phyloP scores from a whole-genome alignment of 2,113 vertebrate species.

The Motacilla tschutschensis region DNA sequence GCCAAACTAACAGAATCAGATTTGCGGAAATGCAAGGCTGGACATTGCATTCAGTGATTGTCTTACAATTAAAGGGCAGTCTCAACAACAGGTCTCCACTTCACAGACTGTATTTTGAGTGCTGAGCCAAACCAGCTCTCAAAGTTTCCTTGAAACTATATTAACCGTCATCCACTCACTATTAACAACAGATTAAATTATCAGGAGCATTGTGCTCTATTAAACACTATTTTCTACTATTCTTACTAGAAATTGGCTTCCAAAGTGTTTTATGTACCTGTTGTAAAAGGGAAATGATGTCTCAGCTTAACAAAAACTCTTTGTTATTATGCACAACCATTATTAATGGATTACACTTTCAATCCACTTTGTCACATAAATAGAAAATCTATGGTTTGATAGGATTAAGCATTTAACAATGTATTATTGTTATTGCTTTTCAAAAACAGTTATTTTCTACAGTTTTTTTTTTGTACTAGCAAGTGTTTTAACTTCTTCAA shows the following conservation, averaged over 20 bases:
- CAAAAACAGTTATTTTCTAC: slow-evolving; percentile 22
- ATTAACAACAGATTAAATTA: slow-evolving; percentile 13
- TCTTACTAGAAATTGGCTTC: slow-evolving; percentile 20
- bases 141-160: slow-evolving; percentile 4
- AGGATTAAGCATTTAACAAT: slow-evolving; percentile 28
- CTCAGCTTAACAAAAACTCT: slow-evolving; percentile 22
- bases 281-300: slow-evolving; percentile 4
- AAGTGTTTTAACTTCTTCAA: slow-evolving; percentile 3
- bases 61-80: background rate
- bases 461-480: background rate
- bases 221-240: slow-evolving; percentile 9
- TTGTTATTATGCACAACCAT: slow-evolving; percentile 6
- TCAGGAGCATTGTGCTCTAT: background rate
- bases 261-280: slow-evolving; percentile 30
- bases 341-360: slow-evolving; percentile 25
- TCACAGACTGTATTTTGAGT: background rate
- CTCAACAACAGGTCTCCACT: background rate
- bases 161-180: background rate
- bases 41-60: background rate
- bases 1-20: background rate
- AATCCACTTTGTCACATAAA: slow-evolving; percentile 30
- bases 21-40: background rate
- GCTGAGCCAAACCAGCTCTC: background rate
- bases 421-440: background rate
- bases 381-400: slow-evolving; percentile 1